Percentiles rank a stretch among this genome's conserved stretches.
Conservation (phyloP, 2,113 vertebrate genomes). For the Polypterus bichir region DNA sequence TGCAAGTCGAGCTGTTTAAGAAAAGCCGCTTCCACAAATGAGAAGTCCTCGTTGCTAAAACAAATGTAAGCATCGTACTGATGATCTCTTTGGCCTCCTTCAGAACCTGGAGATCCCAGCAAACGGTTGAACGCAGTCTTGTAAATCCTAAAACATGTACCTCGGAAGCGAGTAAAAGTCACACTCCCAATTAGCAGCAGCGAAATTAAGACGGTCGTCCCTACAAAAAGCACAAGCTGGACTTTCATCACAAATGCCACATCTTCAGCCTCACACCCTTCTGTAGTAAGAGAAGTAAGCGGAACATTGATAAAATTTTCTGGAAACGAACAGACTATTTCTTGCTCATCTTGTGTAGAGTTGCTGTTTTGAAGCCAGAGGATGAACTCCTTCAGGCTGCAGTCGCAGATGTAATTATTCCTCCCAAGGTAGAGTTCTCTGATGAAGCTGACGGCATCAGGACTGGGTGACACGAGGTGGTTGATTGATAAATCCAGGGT, state of each 20-base stretch:
- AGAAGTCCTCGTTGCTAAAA: constrained; percentile 65
- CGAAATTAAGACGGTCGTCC: constrained; percentile 22
- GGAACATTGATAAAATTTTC: constrained; percentile 20
- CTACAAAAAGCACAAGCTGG: constrained; percentile 44
- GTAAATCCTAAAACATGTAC: constrained; percentile 56
- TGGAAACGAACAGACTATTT: constrained; percentile 55
- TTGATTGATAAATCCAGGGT: constrained; percentile 57
- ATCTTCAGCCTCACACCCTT: constrained; percentile 43
- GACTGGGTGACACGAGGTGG: constrained; percentile 59
- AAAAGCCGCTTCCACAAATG: constrained; percentile 69
- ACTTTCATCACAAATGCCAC: constrained; percentile 30
- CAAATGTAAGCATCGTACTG: constrained; percentile 70
- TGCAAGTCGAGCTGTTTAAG: constrained; percentile 62
- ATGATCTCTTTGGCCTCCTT: constrained; percentile 9
- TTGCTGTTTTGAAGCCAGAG: constrained; percentile 60
- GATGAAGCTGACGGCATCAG: constrained; percentile 46
- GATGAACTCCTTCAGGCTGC: constrained; percentile 49
- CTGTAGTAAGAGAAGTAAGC: constrained; percentile 26
- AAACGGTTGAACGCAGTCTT: constrained; percentile 36
- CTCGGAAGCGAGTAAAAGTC: constrained; percentile 37
- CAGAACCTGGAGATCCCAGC: constrained; percentile 16
- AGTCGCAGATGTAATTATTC: constrained; percentile 68
- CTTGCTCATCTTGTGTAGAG: constrained; percentile 27
- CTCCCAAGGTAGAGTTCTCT: constrained; percentile 38
- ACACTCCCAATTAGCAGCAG: no score